Base-by-base conservation (phyloP, 2,888 invertebrate species). In the Standfussiana lucernea region DNA sequence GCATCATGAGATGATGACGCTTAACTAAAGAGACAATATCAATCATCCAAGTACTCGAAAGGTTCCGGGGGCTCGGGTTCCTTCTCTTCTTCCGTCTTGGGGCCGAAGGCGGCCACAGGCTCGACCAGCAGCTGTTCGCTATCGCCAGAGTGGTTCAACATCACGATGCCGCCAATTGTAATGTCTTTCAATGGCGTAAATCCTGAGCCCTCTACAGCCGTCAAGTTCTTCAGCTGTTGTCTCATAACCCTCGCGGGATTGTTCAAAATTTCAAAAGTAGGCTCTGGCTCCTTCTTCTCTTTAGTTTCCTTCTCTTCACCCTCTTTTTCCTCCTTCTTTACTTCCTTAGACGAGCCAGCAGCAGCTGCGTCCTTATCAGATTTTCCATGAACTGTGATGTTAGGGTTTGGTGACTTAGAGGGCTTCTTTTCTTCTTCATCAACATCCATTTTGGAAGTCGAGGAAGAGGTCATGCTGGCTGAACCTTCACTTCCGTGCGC, bases 41-140 rank as follows among this genome's bases (percentile, higher is more conserved):
- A 98, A 94, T 98, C 98, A 94, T 99, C 99, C 89, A 98, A 97
- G 96, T 98, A 99, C 96, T 99, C 99, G 93, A 99, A 99, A 85
- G 99, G 99, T 97, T 99, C 99, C 92, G 99, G 99, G 64, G 99
- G 99, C 91, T 99, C 99, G 0, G 99, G 99, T 95, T 99, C 99
- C 91, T 99, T 99, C 90, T 99, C 99, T 91, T 99, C 99, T 86
- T 99, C 99, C 32, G 98, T 98, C 93, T 98, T 98, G 5, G 98
- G 99, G 1, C 99, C 99, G 90, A 98, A 98, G 0, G 99, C 99
- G 93, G 98, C 98, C 24, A 99, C 99, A 11, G 99, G 98, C 93
- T 99, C 99, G 2, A 99, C 99, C 67, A 99, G 97, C 79, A 98
- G 98, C 93, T 99, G 99, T 75, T 98, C 98, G 0, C 97, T 97